phyloP scores from a whole-genome alignment of 2,113 vertebrate genomes.

The Grammomys dolichurus region DNA sequence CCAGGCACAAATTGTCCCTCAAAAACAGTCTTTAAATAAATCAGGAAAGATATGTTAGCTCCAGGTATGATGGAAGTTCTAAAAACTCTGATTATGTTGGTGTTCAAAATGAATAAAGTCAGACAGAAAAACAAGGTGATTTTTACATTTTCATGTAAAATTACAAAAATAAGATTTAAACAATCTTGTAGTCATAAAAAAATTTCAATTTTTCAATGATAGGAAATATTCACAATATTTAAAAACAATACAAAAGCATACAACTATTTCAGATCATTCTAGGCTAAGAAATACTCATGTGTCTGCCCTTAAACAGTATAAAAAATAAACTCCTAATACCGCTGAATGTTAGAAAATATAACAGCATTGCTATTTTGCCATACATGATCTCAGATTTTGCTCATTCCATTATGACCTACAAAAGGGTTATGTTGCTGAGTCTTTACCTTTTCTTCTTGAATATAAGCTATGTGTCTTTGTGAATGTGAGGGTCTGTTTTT shows the following conservation, averaged over 20 bases:
- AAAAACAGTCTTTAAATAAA: neutral
- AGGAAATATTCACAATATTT: conserved; percentile 1
- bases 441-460: neutral
- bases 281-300: neutral
- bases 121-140: neutral
- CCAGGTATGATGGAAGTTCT: neutral
- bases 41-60: neutral
- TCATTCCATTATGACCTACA: neutral
- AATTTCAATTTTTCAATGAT: neutral
- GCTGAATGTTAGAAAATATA: neutral
- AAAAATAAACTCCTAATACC: neutral
- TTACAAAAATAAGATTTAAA: conserved; percentile 20
- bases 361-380: neutral
- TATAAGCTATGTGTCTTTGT: neutral
- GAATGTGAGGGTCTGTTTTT: neutral
- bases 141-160: neutral
- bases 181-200: neutral
- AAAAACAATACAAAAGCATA: neutral
- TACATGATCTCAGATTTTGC: neutral
- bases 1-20: neutral
- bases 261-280: neutral
- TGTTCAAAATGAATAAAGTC: conserved; percentile 9
- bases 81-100: neutral
- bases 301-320: neutral
- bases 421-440: neutral